These are phyloP conservation scores for Cichlasoma orientale DNA, from an alignment of 2,797 vertebrate species.

Conservation along the genomic window DNA sequence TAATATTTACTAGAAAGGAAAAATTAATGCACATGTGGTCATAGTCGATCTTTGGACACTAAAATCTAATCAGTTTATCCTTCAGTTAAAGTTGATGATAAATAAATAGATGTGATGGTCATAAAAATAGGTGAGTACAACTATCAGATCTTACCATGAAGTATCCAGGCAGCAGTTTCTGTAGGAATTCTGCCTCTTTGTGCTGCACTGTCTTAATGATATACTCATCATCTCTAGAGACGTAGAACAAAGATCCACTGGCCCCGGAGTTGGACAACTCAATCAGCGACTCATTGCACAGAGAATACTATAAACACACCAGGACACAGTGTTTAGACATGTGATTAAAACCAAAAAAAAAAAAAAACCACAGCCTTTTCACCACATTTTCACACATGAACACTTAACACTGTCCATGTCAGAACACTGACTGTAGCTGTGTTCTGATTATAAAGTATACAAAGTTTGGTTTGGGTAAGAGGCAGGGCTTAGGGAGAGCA, in stretches of 20 bases:
- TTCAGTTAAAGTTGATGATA: background rate
- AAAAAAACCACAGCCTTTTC: background rate
- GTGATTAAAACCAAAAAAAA: background rate
- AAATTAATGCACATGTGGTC: background rate
- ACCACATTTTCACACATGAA: background rate
- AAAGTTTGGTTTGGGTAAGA: background rate
- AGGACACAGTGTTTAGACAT: conserved; percentile 17
- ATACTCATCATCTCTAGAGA: conserved; percentile 94
- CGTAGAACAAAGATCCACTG: conserved; percentile 95
- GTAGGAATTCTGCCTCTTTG: conserved; percentile 97
- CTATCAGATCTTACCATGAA: conserved; percentile 88
- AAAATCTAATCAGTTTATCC: conserved; percentile 1
- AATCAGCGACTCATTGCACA: conserved; percentile 90
- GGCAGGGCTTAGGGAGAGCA: background rate
- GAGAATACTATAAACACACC: conserved; percentile 84
- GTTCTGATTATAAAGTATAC: background rate
- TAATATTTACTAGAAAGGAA: background rate
- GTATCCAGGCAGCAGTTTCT: conserved; percentile 96
- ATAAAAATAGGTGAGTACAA: background rate
- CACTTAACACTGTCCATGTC: no score
- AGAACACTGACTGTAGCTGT: background rate
- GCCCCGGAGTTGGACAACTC: conserved; percentile 94
- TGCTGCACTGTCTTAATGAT: conserved; percentile 98
- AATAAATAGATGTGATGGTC: background rate
- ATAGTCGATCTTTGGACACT: background rate